These are phyloP conservation scores for Itoplectis maculator DNA, from an alignment of 2,888 invertebrate genomes.

Conservation along the genomic window DNA sequence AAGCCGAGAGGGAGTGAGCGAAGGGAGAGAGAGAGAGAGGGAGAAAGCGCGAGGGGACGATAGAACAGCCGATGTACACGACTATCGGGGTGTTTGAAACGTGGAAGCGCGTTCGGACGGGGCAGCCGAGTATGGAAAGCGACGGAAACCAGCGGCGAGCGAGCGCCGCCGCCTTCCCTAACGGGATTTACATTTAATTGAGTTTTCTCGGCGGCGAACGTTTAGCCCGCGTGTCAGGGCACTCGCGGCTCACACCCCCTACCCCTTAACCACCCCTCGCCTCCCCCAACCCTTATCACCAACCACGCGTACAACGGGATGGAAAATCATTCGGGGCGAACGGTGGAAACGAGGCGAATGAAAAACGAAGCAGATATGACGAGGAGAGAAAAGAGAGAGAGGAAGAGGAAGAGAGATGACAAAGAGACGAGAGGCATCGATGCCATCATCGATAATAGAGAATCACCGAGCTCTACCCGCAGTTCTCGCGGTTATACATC, in stretches of 20 bases:
- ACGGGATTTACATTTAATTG: slow-evolving; percentile 64
- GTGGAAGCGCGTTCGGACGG: slow-evolving; percentile 14
- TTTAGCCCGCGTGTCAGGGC: slow-evolving; percentile 28
- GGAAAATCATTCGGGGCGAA: slow-evolving; percentile 56
- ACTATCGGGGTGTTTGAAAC: slow-evolving; percentile 19
- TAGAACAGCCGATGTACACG: slow-evolving; percentile 1
- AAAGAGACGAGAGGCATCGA: slow-evolving; percentile 26
- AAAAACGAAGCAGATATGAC: slow-evolving; percentile 33
- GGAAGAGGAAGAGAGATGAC: slow-evolving; percentile 33
- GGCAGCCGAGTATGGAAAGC: slow-evolving; percentile 26
- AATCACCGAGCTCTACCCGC: slow-evolving; percentile 48
- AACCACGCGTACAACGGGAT: slow-evolving; percentile 27
- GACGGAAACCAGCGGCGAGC: slow-evolving; percentile 26
- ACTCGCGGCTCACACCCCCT: not conserved
- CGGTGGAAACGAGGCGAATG: slow-evolving; percentile 19
- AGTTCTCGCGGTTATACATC: slow-evolving; percentile 31
- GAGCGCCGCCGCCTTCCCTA: slow-evolving; percentile 36
- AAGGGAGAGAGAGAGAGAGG: not conserved
- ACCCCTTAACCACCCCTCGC: too few relatives aligned
- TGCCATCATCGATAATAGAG: slow-evolving; percentile 58
- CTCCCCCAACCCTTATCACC: too few relatives aligned
- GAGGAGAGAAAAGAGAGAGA: too few relatives aligned
- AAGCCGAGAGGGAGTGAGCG: not conserved
- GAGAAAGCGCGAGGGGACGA: not conserved
- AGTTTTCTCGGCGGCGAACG: slow-evolving; percentile 50